Conservation (phyloP, 2,113 vertebrate genomes). For the Anser brachyrhynchus region DNA sequence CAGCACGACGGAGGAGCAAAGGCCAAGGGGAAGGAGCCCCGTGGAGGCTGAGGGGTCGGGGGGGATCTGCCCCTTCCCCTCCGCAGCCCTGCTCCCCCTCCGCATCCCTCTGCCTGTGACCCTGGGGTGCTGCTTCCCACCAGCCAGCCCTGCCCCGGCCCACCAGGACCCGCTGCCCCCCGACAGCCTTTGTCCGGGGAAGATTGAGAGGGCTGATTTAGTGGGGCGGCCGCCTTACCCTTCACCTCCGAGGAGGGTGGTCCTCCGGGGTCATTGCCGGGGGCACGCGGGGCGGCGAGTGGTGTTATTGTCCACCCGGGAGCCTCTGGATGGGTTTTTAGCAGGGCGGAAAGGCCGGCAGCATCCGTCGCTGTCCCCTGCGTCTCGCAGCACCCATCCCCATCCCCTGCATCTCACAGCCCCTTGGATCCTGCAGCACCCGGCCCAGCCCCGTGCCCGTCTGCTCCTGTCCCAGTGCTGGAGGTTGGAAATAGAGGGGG, state of each 20-base stretch:
- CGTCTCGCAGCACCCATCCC: no score
- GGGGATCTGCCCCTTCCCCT: constrained; percentile 35
- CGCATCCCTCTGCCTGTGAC: neutral
- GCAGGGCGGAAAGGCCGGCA: neutral
- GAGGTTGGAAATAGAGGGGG: neutral
- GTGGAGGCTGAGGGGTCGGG: neutral
- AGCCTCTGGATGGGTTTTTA: neutral
- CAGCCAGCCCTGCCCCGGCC: neutral
- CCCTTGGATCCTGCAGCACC: accelerated
- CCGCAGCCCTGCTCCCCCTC: neutral
- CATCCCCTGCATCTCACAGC: neutral
- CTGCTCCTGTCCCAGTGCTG: neutral
- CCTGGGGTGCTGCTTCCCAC: neutral
- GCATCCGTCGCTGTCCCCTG: no score
- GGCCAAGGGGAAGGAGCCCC: neutral
- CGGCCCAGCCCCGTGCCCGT: neutral
- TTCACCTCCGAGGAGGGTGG: constrained; percentile 19
- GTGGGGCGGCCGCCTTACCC: neutral
- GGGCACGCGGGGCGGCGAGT: neutral
- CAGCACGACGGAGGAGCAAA: neutral
- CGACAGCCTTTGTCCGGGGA: constrained; percentile 41
- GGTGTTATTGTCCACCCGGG: neutral
- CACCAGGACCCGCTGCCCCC: neutral
- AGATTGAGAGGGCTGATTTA: constrained; percentile 29
- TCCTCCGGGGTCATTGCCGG: neutral